These are phyloP conservation scores for Calcarius lapponicus DNA, from an alignment of 2,797 vertebrate genomes.

Conservation along the genomic window DNA sequence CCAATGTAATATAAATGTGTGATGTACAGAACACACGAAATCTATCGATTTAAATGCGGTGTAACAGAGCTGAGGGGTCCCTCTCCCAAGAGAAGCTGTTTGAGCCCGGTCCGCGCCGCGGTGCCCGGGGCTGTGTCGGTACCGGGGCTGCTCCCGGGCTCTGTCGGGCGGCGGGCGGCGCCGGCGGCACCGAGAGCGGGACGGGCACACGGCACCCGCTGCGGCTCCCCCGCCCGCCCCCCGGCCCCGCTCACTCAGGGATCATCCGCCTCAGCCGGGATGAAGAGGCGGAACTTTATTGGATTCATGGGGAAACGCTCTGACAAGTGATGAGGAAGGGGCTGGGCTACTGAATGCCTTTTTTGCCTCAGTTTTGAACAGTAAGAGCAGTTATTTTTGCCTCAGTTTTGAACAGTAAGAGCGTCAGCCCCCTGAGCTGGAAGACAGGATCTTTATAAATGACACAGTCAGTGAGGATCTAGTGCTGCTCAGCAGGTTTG, in stretches of 20 bases:
- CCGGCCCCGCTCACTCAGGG: too few relatives aligned
- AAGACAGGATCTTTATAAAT: not conserved
- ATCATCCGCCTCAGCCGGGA: too few relatives aligned
- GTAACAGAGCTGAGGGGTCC: not conserved
- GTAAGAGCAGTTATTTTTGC: not conserved
- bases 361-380: not conserved
- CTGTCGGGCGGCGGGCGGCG: not conserved
- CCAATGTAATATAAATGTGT: not conserved
- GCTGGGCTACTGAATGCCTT: not conserved
- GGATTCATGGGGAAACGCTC: not conserved
- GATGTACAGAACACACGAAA: too few relatives aligned
- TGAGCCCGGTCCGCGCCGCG: accelerated
- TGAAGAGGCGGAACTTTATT: accelerated
- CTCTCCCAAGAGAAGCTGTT: not conserved
- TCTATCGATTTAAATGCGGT: accelerated
- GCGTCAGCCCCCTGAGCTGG: not conserved
- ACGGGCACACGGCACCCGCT: accelerated
- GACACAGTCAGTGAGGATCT: too few relatives aligned
- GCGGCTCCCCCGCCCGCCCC: not conserved
- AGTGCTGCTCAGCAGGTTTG: not conserved
- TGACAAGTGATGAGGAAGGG: not conserved
- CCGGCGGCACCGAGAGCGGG: accelerated
- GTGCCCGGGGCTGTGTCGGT: accelerated
- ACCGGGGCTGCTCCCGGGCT: accelerated
- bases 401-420: not conserved